Evolutionary conservation across 2,113 vertebrate genomes (phyloP), one percentile per base, ranked within the genome.

Genomic region (Onychostoma macrolepis): DNA sequence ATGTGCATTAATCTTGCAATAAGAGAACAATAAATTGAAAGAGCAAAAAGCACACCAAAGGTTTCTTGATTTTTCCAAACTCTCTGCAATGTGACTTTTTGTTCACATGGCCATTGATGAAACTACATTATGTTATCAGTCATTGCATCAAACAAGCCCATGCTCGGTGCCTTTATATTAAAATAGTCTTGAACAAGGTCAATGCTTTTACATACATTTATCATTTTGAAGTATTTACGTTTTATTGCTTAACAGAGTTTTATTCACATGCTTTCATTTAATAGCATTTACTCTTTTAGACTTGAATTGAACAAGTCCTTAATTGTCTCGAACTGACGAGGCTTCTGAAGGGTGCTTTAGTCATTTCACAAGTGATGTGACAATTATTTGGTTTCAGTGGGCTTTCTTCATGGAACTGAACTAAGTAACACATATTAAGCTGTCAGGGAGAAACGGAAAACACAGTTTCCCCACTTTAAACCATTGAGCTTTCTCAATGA

Each of bases 341-440:
- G 8, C 11, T 28, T 45, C 24, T 71, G 50, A 75, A 80, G 56
- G 36, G 74, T n/a, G 36, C 15, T 85, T 74, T 84, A 48, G 65
- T 63, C 36, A 45, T 85, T 84, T 88, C 72, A 36, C 50, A 75
- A 58, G 78, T 38, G 28, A 76, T 38, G 48, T 53, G 58, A 69
- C 45, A 89, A 84, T 81, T 76, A 43, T 41, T 53, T 41, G 81
- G 56, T 65, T 43, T 69, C 80, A 71, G 38, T 63, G 38, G 33
- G 76, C 48, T 45, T 15, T 67, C 50, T 84, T 43, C 15, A n/a
- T n/a, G 7, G 82, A 67, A 43, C 15, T 43, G 24, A 63, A 81
- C 53, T 38, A 58, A 58, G 53, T 58, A 38, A 72, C 21, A 19
- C 58, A 33, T 79, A 89, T 86, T 89, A 85, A 69, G 74, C 82